These are phyloP conservation scores for Olivierus martensii DNA, from an alignment of 1,140 invertebrate species.

Conservation along the genomic window DNA sequence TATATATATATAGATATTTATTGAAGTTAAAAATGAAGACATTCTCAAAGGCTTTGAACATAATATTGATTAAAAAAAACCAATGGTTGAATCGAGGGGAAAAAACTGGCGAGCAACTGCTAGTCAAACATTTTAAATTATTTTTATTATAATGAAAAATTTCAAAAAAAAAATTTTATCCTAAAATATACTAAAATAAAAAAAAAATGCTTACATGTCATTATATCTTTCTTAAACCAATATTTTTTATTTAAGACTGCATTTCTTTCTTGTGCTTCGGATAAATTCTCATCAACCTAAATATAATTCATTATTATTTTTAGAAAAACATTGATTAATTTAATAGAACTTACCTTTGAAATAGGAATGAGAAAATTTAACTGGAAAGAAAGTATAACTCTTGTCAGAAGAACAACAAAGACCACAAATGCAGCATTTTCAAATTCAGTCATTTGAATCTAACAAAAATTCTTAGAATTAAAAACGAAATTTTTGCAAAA, in stretches of 20 bases:
- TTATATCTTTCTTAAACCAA: slow-evolving; percentile 78
- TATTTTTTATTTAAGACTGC: slow-evolving; percentile 70
- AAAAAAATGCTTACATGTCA: slow-evolving; percentile 29
- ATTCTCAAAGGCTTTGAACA: no score
- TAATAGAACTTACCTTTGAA: slow-evolving; percentile 56
- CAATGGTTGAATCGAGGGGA: no score
- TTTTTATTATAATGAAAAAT: no score
- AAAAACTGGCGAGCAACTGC: no score
- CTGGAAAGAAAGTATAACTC: slow-evolving; percentile 92
- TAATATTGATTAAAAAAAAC: no score
- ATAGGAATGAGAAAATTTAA: slow-evolving; percentile 96
- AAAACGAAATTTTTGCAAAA: no score
- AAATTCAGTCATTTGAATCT: slow-evolving; percentile 93
- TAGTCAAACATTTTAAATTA: no score
- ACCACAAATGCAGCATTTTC: slow-evolving; percentile 99
- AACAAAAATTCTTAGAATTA: not conserved
- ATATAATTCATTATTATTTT: not conserved
- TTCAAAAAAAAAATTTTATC: not conserved
- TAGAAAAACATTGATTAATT: no score
- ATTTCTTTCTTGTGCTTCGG: slow-evolving; percentile 76
- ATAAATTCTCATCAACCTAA: slow-evolving; percentile 96
- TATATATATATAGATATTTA: no score
- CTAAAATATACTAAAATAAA: not conserved
- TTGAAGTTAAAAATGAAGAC: no score
- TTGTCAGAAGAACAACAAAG: slow-evolving; percentile 89